Percentiles rank a stretch among this genome's conserved stretches.
phyloP scores from a whole-genome alignment of 2,797 vertebrate species.

The Poeciliopsis presidionis region DNA sequence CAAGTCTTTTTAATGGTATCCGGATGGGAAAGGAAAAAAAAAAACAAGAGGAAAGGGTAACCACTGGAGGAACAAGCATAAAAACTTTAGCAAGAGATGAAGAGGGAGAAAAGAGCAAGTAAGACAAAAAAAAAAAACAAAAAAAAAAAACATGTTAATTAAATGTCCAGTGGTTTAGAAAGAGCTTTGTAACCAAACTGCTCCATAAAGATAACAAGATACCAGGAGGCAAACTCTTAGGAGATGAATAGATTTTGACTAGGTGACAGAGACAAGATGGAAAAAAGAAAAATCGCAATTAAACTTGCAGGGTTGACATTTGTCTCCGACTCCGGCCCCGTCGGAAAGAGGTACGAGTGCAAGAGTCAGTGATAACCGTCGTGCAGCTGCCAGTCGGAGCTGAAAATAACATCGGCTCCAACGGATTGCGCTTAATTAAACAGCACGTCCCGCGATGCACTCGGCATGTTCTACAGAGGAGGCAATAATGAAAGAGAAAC shows the following conservation, averaged over 20 bases:
- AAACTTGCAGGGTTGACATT: conserved; percentile 22
- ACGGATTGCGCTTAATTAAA: conserved; percentile 39
- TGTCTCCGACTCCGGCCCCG: conserved; percentile 9
- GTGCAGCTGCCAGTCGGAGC: conserved; percentile 16
- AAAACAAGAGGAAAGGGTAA: not conserved
- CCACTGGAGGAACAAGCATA: not conserved
- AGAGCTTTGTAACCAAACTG: not conserved
- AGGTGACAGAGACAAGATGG: not conserved
- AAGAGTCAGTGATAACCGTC: conserved; percentile 29
- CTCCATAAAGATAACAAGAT: not conserved
- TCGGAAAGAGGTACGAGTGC: conserved; percentile 23
- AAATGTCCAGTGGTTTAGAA: not conserved
- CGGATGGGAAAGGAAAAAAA: not conserved
- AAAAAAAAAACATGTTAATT: not conserved
- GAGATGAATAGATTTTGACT: not conserved
- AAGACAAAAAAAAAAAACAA: not conserved
- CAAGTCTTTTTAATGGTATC: not conserved
- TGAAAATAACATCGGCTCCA: conserved; percentile 21
- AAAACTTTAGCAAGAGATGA: conserved; percentile 1
- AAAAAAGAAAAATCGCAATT: conserved; percentile 6
- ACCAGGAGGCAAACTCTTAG: not conserved
- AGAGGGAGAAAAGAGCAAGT: not conserved
- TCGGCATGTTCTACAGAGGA: conserved; percentile 7
- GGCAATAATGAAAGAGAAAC: not conserved
- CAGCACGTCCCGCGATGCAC: not conserved